These are phyloP conservation scores for Dunckerocampus dactyliophorus DNA, from an alignment of 2,113 vertebrate species.

Conservation along the genomic window DNA sequence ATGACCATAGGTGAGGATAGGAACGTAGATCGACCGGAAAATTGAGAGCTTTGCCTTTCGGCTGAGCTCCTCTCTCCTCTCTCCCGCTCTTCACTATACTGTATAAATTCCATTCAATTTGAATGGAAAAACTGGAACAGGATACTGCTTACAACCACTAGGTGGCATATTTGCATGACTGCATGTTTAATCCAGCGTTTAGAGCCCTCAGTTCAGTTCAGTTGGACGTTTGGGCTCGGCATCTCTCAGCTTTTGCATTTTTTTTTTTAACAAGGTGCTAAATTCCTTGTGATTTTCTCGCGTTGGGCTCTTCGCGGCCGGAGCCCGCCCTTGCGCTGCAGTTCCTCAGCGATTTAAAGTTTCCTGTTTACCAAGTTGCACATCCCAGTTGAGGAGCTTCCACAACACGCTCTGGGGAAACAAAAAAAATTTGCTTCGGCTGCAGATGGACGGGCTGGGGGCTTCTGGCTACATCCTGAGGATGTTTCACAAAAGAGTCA, in stretches of 20 bases:
- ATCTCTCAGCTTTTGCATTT: no score
- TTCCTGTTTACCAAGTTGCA: constrained; percentile 69
- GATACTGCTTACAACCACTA: background rate
- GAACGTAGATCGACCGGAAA: no score
- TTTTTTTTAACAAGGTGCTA: background rate
- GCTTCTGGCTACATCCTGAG: constrained; percentile 67
- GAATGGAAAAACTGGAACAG: no score
- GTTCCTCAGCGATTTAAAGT: constrained; percentile 27
- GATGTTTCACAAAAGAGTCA: constrained; percentile 67
- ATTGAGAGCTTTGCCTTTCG: no score
- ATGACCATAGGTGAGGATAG: no score
- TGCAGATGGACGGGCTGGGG: constrained; percentile 33
- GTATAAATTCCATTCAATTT: no score
- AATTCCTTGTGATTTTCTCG: constrained; percentile 4
- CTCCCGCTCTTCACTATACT: no score
- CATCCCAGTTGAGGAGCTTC: constrained; percentile 59
- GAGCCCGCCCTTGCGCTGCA: background rate
- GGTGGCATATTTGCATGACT: background rate
- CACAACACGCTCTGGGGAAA: constrained; percentile 24
- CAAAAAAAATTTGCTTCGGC: constrained; percentile 33
- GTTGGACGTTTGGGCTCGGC: background rate
- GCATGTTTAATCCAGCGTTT: background rate
- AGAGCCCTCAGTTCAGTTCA: background rate
- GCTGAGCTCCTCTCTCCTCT: no score
- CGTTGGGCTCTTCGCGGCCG: constrained; percentile 1